Evolutionary conservation across 2,888 invertebrate species (phyloP).

Genomic region (Eilema depressum): DNA sequence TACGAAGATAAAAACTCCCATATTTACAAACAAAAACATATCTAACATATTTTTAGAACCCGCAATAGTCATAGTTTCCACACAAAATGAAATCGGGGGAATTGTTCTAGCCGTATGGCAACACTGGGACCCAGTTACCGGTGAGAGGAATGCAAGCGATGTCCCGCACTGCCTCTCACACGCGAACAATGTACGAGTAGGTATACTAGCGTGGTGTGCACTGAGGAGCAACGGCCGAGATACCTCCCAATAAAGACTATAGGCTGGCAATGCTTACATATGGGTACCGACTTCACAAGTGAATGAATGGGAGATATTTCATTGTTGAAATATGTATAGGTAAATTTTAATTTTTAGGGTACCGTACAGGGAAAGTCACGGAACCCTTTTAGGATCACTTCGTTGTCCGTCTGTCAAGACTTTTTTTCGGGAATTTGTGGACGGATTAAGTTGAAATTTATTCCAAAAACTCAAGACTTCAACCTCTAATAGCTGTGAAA

Average conservation of each 20-base stretch:
- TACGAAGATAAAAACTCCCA: not conserved
- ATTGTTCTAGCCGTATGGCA: conserved; percentile 25
- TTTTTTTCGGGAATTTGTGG: too few species aligned
- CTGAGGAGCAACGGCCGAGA: conserved; percentile 20
- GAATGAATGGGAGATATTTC: not conserved
- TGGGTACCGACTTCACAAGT: not conserved
- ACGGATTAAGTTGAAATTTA: too few species aligned
- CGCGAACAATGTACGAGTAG: conserved; percentile 57
- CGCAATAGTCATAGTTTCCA: not conserved
- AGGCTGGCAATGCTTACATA: not conserved
- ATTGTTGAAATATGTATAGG: too few species aligned
- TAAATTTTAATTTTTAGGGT: too few species aligned
- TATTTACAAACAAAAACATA: not conserved
- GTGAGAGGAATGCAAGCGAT: conserved; percentile 80
- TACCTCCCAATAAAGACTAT: not conserved
- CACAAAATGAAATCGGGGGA: not conserved
- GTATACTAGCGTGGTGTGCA: conserved; percentile 50
- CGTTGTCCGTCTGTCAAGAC: too few species aligned
- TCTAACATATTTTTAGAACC: not conserved
- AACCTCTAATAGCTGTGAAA: too few species aligned
- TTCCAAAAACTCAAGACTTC: too few species aligned
- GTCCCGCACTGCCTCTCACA: conserved; percentile 67
- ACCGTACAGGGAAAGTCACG: too few species aligned
- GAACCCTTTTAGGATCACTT: too few species aligned
- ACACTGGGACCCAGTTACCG: conserved; percentile 35